A percentile compares a stretch with the other conserved stretches of the same genome.
Conservation (phyloP, 2,888 invertebrate species). For the Platycheirus albimanus region DNA sequence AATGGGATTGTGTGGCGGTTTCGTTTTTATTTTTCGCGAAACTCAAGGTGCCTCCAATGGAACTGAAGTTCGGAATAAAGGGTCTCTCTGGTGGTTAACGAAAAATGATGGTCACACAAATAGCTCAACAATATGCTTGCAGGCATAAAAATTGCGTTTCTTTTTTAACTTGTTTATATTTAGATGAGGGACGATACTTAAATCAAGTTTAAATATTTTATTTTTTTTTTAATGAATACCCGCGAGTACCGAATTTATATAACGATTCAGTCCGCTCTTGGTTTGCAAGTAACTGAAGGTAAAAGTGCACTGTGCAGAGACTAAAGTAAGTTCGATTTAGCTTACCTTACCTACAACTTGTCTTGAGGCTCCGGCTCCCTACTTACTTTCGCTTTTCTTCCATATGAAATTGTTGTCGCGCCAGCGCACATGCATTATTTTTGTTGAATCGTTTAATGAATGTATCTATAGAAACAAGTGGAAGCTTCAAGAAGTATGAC, state of each 20-base stretch:
- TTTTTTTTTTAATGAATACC: no score
- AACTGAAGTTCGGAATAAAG: not conserved
- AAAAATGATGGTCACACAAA: conserved; percentile 31
- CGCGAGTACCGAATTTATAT: conserved; percentile 18
- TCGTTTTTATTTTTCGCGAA: conserved; percentile 15
- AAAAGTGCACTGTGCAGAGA: conserved; percentile 60
- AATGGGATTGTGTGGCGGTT: conserved; percentile 31
- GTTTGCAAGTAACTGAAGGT: conserved; percentile 63
- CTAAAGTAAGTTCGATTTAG: conserved; percentile 41
- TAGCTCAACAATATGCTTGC: not conserved
- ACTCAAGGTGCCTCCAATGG: conserved; percentile 27
- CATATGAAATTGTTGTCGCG: conserved; percentile 29
- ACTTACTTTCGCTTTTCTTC: conserved; percentile 72
- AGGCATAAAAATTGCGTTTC: not conserved
- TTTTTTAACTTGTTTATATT: not conserved
- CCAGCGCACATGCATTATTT: conserved; percentile 49
- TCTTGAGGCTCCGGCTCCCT: conserved; percentile 51
- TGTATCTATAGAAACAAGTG: conserved; percentile 33
- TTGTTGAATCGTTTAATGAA: conserved; percentile 39
- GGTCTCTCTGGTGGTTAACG: conserved; percentile 3
- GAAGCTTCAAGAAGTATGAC: conserved; percentile 47
- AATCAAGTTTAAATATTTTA: conserved; percentile 30
- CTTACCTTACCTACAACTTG: conserved; percentile 16
- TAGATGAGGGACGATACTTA: conserved; percentile 4
- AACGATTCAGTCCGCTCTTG: conserved; percentile 46